Percentiles rank a stretch among this genome's conserved stretches.
Evolutionary conservation across 2,113 vertebrate species (phyloP).

Genomic region (Hemiscyllium ocellatum): DNA sequence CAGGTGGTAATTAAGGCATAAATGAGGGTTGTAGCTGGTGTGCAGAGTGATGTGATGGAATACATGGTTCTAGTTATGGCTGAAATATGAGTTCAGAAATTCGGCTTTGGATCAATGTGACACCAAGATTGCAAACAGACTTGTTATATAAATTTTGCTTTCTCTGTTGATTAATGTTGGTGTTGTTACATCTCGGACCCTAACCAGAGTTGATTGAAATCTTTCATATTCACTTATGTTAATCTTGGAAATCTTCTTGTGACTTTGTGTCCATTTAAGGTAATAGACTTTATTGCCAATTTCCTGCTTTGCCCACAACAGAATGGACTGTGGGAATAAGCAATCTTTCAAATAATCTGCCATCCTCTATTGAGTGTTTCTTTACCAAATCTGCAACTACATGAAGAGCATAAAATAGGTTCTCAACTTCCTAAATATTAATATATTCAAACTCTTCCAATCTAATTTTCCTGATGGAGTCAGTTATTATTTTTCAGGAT

Average conservation of each 20-base stretch:
- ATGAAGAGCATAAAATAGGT: neutral
- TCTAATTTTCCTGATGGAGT: neutral
- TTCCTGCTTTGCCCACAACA: no score
- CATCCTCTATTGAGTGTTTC: neutral
- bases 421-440: neutral
- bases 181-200: neutral
- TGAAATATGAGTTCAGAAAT: no score
- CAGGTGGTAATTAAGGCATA: no score
- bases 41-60: no score
- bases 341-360: neutral
- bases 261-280: neutral
- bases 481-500: neutral
- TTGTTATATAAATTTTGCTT: neutral
- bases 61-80: no score
- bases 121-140: no score
- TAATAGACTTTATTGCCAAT: neutral
- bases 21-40: no score
- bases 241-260: neutral
- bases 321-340: no score
- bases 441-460: neutral
- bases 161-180: neutral
- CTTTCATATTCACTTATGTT: neutral
- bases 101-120: no score
- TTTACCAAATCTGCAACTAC: neutral
- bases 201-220: neutral